These are phyloP conservation scores for Biston stratarius DNA, from an alignment of 2,888 invertebrate genomes.

Conservation along the genomic window DNA sequence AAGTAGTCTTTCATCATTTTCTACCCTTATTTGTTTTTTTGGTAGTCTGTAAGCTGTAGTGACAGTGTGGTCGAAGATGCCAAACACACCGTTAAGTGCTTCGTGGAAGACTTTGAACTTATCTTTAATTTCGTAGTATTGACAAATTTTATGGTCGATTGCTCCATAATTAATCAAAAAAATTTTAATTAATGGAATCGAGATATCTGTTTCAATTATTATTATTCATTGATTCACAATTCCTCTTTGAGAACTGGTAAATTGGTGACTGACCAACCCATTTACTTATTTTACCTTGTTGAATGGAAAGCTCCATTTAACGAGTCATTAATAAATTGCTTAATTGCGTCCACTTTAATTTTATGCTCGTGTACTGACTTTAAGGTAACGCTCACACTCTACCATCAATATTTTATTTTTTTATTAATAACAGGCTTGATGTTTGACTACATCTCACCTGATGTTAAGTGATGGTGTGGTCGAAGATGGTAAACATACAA, in stretches of 20 bases:
- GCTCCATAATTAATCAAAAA: slow-evolving; percentile 51
- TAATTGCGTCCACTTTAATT: slow-evolving; percentile 55
- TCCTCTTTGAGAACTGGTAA: slow-evolving; percentile 25
- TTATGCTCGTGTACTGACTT: slow-evolving; percentile 50
- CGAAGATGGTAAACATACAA: too few species aligned
- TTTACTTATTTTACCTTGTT: slow-evolving; percentile 32
- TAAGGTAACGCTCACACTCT: slow-evolving; percentile 12
- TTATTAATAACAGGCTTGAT: too few species aligned
- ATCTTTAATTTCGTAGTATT: too few species aligned
- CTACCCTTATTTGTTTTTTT: too few species aligned
- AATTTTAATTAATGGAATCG: slow-evolving; percentile 43
- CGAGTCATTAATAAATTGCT: slow-evolving; percentile 56
- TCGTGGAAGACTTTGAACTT: too few species aligned
- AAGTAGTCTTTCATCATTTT: too few species aligned
- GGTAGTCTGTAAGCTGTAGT: too few species aligned
- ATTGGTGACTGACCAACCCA: slow-evolving; percentile 23
- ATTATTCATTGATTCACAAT: slow-evolving; percentile 33
- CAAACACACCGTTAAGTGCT: too few species aligned
- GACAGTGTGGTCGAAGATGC: too few species aligned
- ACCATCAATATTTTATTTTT: too few species aligned
- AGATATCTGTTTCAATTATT: slow-evolving; percentile 38
- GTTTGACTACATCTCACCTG: too few species aligned
- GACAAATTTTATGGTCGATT: neutral
- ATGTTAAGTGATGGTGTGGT: too few species aligned
- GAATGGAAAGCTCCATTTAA: slow-evolving; percentile 35